phyloP scores from a whole-genome alignment of 2,797 vertebrate genomes.

The Falco columbarius region DNA sequence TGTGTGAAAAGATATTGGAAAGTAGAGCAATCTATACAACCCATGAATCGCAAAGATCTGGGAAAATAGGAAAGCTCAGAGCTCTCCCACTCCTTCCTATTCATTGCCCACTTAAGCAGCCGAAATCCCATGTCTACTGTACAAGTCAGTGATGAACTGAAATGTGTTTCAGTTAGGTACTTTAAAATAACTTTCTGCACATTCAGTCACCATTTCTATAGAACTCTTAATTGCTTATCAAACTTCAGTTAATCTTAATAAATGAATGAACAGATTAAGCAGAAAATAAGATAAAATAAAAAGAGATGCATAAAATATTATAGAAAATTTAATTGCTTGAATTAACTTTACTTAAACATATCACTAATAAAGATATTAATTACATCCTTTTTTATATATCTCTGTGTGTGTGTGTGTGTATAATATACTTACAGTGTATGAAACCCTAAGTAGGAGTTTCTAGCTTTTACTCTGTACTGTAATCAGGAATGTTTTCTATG shows the following conservation, averaged over 20 bases:
- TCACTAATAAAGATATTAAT: not conserved
- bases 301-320: not conserved
- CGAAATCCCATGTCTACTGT: not conserved
- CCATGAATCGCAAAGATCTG: not conserved
- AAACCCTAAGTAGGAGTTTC: not conserved
- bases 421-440: not conserved
- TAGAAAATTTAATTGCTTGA: not conserved
- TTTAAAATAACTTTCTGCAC: not conserved
- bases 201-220: not conserved
- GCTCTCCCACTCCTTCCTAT: not conserved
- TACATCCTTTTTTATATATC: too few species aligned
- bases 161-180: not conserved
- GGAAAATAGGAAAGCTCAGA: not conserved
- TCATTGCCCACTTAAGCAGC: not conserved
- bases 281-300: not conserved
- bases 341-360: not conserved
- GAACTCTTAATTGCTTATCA: not conserved
- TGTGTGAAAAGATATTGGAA: not conserved
- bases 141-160: not conserved
- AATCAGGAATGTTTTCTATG: not conserved
- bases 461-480: not conserved
- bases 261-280: not conserved
- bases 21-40: not conserved
- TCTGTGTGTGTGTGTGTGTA: too few species aligned
- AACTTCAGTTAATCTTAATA: not conserved